phyloP scores from a whole-genome alignment of 2,888 invertebrate genomes.

The Ypsolopha scabrella region DNA sequence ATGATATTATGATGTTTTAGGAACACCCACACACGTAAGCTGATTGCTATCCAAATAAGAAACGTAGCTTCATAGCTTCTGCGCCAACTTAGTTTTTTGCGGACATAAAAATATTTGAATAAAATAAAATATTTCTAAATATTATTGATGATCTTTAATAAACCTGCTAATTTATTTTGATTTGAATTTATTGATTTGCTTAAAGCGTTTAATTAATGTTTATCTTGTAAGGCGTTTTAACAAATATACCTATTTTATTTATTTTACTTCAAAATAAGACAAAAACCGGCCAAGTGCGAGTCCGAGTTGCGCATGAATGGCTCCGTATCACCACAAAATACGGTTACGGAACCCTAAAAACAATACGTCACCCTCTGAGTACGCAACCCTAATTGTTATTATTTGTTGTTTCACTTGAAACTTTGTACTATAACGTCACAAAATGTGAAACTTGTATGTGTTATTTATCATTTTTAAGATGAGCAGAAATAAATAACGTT shows the following conservation, averaged over 20 bases:
- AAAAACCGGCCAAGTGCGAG: neutral
- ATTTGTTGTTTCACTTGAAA: too few relatives aligned
- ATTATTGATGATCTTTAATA: slow-evolving; percentile 34
- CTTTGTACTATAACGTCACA: too few relatives aligned
- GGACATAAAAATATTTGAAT: slow-evolving; percentile 20
- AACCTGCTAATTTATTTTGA: slow-evolving; percentile 40
- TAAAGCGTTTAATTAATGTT: neutral
- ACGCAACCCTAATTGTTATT: too few relatives aligned
- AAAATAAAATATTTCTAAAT: slow-evolving; percentile 30
- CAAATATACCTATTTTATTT: neutral
- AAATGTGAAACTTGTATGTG: too few relatives aligned
- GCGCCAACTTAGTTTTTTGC: slow-evolving; percentile 26
- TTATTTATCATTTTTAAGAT: too few relatives aligned
- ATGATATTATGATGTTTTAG: slow-evolving; percentile 32
- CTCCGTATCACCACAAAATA: too few relatives aligned
- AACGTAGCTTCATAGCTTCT: slow-evolving; percentile 13
- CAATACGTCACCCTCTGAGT: too few relatives aligned
- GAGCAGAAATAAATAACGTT: too few relatives aligned
- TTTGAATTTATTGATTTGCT: slow-evolving; percentile 10
- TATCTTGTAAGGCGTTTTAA: neutral
- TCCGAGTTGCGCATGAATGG: neutral
- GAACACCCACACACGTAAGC: slow-evolving; percentile 12
- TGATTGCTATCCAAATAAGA: slow-evolving; percentile 22
- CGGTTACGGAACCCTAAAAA: too few relatives aligned
- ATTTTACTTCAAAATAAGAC: neutral